Evolutionary conservation across 2,888 invertebrate genomes (phyloP), one percentile per base, ranked within the genome.

Genomic region (Heliconius cydno): DNA sequence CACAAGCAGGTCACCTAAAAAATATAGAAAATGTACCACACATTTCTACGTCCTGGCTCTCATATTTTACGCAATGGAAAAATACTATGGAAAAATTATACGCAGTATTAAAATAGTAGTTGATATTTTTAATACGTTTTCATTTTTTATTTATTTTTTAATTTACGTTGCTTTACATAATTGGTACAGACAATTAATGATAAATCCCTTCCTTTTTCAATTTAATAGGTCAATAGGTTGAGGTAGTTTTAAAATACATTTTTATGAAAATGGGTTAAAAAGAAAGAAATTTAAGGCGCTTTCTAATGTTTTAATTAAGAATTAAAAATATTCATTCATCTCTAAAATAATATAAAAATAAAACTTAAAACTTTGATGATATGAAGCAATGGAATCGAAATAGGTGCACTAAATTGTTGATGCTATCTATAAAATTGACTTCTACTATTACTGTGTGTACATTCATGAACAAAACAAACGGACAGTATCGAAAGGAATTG

Each of bases 391-490:
- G n/a, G n/a, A 68, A 75, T 60, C 41, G 19, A 71, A 41, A 30
- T 52, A 52, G 52, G 1, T 67, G 71, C 41, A 70, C 71, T 72
- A 76, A 78, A 78, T 76, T 70, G 78, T 78, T 78, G 80, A 80
- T 80, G 60, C n/a, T 72, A 78, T 78, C 75, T 78, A 52, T 73
- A 70, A 57, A 71, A 78, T 71, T 30, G 67, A 63, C 63, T 67
- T 30, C 34, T 9, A 34, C 34, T 34, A 13, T 28, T 67, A 70
- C 63, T 67, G 46, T 63, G 34, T 25, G 46, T 71, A 72, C 71
- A 71, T 46, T 78, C 75, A 71, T 72, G 46, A 78, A 78, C 75
- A 76, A 71, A 79, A 74, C 77, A 81, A 81, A 79, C 77, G 71
- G 77, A 75, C 41, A 22, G 66, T 66, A 81, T 79, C 68, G 77